A percentile compares a stretch with the other conserved stretches of the same genome.
Evolutionary conservation across 2,797 vertebrate genomes (phyloP).

Genomic region (Lemur catta): DNA sequence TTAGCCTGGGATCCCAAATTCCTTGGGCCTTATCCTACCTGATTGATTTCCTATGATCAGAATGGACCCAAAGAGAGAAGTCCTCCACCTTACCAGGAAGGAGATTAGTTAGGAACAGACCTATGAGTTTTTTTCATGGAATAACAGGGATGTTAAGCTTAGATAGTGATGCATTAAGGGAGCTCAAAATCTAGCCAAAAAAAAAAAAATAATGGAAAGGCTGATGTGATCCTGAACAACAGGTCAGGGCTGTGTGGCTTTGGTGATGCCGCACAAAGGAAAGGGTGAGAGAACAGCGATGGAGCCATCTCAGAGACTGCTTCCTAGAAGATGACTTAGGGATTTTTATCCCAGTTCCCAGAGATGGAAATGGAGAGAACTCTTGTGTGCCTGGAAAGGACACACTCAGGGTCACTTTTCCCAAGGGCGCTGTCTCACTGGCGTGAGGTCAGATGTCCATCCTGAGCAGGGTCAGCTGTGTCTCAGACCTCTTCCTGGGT

Average conservation of each 20-base stretch:
- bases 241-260: not conserved
- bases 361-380: not conserved
- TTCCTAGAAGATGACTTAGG: not conserved
- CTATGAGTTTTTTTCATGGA: not conserved
- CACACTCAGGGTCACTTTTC: not conserved
- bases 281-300: rapidly evolving
- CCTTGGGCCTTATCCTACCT: not conserved
- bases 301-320: too few relatives aligned
- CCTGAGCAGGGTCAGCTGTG: not conserved
- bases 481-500: not conserved
- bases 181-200: not conserved
- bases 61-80: not conserved
- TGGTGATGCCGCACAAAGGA: too few relatives aligned
- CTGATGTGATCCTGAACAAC: not conserved
- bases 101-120: not conserved
- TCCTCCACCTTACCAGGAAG: too few relatives aligned
- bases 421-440: rapidly evolving
- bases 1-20: not conserved
- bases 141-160: not conserved
- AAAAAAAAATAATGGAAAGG: not conserved
- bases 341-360: not conserved
- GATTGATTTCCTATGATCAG: not conserved
- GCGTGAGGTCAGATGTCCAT: not conserved
- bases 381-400: not conserved
- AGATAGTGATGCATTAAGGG: not conserved